These are phyloP conservation scores for Heliothis virescens DNA, from an alignment of 1,140 invertebrate species.

Conservation along the genomic window DNA sequence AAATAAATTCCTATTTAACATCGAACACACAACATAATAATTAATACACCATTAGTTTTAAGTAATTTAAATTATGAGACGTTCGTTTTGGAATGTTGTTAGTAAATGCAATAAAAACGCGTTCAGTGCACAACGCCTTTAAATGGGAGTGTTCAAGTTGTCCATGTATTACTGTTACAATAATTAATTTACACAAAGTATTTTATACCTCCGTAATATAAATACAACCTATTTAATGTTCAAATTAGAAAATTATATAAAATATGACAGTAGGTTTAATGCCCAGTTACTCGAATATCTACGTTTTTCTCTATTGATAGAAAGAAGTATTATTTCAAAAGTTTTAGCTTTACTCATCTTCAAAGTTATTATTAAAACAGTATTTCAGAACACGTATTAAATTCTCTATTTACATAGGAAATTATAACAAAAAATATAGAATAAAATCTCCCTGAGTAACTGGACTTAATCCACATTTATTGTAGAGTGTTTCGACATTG, in stretches of 20 bases:
- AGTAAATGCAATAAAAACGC: conserved; percentile 28
- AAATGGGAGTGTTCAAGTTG: conserved; percentile 53
- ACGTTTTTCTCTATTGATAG: conserved; percentile 9
- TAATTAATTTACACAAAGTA: conserved; percentile 51
- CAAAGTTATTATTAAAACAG: conserved; percentile 1
- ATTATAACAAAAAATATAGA: background rate
- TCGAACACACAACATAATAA: background rate
- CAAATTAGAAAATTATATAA: conserved; percentile 42
- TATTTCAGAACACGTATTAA: conserved; percentile 5
- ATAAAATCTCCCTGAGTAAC: conserved; percentile 20
- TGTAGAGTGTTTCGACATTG: conserved; percentile 51
- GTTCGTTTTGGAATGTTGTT: conserved; percentile 43
- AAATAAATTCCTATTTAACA: background rate
- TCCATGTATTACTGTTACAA: conserved; percentile 49
- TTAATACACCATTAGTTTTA: background rate
- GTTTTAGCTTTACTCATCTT: conserved; percentile 5
- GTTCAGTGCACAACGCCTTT: conserved; percentile 42
- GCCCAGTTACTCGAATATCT: conserved; percentile 50
- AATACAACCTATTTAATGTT: conserved; percentile 38
- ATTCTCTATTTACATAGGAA: too few relatives aligned
- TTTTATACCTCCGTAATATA: conserved; percentile 50
- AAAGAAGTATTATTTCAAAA: conserved; percentile 28
- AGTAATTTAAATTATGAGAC: conserved; percentile 35
- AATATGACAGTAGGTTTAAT: conserved; percentile 42
- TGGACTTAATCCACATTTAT: conserved; percentile 42